Percentiles rank a stretch among this genome's conserved stretches.
Conservation (phyloP, 2,113 vertebrate species). For the Myotis yumanensis region DNA sequence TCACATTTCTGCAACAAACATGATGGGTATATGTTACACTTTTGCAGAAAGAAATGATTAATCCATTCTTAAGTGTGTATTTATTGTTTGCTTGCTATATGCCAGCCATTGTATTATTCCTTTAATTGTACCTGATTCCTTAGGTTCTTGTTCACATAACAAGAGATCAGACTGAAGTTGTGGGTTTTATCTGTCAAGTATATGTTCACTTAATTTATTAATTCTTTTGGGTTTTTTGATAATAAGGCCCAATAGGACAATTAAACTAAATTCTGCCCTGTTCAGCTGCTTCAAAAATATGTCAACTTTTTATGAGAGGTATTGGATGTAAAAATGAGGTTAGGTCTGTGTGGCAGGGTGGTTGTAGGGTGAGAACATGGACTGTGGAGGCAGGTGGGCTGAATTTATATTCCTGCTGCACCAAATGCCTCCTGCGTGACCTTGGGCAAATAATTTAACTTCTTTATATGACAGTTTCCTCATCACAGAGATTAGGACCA, state of each 20-base stretch:
- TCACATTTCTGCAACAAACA: neutral
- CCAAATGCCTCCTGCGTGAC: neutral
- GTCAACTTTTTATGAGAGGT: neutral
- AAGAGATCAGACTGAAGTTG: neutral
- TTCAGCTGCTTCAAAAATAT: neutral
- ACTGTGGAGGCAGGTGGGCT: neutral
- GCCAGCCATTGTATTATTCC: neutral
- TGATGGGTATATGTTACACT: neutral
- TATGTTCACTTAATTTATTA: neutral
- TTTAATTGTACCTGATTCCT: neutral
- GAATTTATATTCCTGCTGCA: too few relatives aligned
- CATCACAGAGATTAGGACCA: neutral
- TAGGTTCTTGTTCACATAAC: neutral
- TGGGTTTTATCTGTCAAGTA: neutral
- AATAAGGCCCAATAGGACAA: neutral
- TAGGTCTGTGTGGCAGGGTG: neutral
- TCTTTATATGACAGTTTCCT: neutral
- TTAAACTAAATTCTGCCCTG: neutral
- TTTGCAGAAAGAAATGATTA: neutral
- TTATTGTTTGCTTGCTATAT: neutral
- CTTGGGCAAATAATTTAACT: neutral
- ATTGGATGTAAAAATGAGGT: neutral
- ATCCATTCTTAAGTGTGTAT: neutral
- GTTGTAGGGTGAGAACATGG: neutral
- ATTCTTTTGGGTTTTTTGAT: neutral